A percentile compares a stretch with the other conserved stretches of the same genome.
phyloP scores from a whole-genome alignment of 1,140 invertebrate species.

The Leptinotarsa defecta region DNA sequence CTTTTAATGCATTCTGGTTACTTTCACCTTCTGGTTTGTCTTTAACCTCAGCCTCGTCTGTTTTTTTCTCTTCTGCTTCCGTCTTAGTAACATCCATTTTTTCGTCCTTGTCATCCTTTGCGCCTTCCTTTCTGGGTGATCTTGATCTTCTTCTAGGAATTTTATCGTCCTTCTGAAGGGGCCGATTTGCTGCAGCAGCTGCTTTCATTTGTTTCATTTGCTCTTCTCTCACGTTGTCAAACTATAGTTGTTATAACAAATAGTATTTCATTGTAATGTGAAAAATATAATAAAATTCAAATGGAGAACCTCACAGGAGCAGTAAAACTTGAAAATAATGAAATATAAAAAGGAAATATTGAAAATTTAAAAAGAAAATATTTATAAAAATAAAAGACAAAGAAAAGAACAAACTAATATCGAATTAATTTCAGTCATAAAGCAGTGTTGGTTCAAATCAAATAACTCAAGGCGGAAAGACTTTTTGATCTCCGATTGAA shows the following conservation, averaged over 20 bases:
- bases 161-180: conserved; percentile 25
- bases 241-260: conserved; percentile 26
- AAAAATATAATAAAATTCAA: neutral
- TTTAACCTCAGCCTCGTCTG: conserved; percentile 55
- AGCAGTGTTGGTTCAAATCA: no score
- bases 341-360: no score
- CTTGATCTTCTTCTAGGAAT: conserved; percentile 27
- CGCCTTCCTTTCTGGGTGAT: neutral
- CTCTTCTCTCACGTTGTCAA: conserved; percentile 35
- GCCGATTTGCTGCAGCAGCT: conserved; percentile 15
- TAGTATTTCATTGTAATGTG: neutral
- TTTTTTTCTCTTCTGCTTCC: conserved; percentile 55
- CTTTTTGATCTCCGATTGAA: no score
- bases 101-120: conserved; percentile 5
- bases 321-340: no score
- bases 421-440: no score
- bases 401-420: no score
- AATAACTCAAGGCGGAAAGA: no score
- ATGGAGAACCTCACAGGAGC: neutral
- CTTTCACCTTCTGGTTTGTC: conserved; percentile 55
- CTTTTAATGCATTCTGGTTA: conserved; percentile 46
- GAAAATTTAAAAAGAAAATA: no score
- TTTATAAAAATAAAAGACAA: no score
- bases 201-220: conserved; percentile 39
- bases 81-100: conserved; percentile 13